A percentile compares a stretch with the other conserved stretches of the same genome.
Evolutionary conservation across 2,113 vertebrate species (phyloP).

Genomic region (Menura novaehollandiae): DNA sequence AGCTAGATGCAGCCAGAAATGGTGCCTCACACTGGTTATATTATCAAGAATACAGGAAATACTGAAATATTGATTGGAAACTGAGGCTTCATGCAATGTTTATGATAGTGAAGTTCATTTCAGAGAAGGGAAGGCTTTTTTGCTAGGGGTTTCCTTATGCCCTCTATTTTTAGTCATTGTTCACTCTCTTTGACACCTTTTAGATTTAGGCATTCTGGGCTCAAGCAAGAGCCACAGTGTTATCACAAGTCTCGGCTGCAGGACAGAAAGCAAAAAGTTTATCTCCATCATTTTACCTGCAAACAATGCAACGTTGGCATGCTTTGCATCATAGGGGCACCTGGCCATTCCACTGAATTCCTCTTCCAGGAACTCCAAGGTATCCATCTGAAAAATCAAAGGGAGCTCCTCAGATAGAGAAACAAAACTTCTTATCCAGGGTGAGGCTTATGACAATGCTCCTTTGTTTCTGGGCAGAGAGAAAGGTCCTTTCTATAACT

Average conservation of each 20-base stretch:
- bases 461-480: background rate
- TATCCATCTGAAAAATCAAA: constrained; percentile 82
- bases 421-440: background rate
- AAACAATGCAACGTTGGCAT: constrained; percentile 93
- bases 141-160: background rate
- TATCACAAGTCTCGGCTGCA: background rate
- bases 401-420: constrained; percentile 2
- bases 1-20: background rate
- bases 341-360: constrained; percentile 99
- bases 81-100: background rate
- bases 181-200: background rate
- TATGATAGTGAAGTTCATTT: background rate
- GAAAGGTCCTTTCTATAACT: background rate
- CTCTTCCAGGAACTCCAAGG: constrained; percentile 88
- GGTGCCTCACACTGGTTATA: background rate
- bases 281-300: constrained; percentile 78
- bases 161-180: background rate
- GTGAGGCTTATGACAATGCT: background rate
- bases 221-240: background rate
- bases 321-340: constrained; percentile 97
- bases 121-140: background rate
- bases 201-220: background rate
- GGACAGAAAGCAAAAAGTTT: background rate
- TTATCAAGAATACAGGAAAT: background rate
- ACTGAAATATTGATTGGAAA: background rate